Base-by-base conservation (phyloP, 2,797 vertebrate genomes). In the Aselliscus stoliczkanus region DNA sequence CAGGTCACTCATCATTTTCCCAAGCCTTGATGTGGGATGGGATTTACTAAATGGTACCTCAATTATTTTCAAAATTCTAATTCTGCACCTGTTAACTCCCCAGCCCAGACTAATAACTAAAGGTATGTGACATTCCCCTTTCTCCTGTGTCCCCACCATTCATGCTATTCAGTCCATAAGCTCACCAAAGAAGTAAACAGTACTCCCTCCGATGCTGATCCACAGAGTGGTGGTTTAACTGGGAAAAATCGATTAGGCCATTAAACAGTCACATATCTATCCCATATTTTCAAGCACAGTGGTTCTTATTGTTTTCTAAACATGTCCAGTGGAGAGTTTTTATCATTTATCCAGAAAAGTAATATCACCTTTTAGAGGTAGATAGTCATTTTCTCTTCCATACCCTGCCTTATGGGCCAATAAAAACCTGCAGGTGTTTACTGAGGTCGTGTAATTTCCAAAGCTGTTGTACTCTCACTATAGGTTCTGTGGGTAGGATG, bases 21-120 rank as follows among this genome's bases (percentile, higher is more conserved):
- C 44, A 93, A 96, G 64, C 21, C 39, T 14, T 58, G 34, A 54
- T 47, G 23, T 88, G 25, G 44, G 52, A 14, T 4, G 47, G n/a
- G 29, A 44, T 50, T 81, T 88, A 85, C 17, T 73, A 79, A 94
- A 44, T 79, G 23, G 11, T 9, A 90, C 58, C 65, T 86, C 81
- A 70, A 79, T 87, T 93, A 23, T 84, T 96, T 94, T 75, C 92
- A 93, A 67, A 94, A 85, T 93, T 96, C 52, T 10, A 90, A 1
- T 75, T 95, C 56, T 96, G 64, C 5, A 58, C 29, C 34, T 65
- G 27, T 84, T 75, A 50, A 52, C 39, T 88, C 29, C 67, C 27
- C 21, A 18, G 10, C 23, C 42, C 20, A 72, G n/a, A 73, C 3
- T 37, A 31, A 14, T 56, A 77, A 76, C 50, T 62, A 42, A 89